Evolutionary conservation across 2,888 invertebrate species (phyloP).

Genomic region (Coronaproctus castanopsis): DNA sequence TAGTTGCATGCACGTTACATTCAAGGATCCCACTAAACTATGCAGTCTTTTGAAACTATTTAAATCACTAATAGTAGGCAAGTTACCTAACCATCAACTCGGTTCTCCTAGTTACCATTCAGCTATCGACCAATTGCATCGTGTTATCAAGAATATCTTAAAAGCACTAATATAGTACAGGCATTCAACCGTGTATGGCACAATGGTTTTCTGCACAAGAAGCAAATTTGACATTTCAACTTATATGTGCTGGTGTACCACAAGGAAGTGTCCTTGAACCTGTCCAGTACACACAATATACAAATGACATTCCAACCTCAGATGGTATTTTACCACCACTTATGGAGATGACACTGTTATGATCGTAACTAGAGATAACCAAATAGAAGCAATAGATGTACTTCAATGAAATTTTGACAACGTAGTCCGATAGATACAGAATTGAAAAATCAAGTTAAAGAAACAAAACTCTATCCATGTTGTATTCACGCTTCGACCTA

Average conservation of each 20-base stretch:
- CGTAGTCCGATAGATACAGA: background rate
- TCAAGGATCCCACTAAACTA: too few species aligned
- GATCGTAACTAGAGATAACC: background rate
- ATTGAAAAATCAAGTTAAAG: background rate
- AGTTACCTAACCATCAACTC: background rate
- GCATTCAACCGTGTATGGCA: background rate
- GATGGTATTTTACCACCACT: background rate
- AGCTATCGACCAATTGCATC: background rate
- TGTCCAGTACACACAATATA: background rate
- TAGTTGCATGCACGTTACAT: too few species aligned
- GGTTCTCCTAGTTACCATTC: background rate
- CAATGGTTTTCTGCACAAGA: background rate
- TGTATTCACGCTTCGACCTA: background rate
- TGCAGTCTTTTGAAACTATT: background rate
- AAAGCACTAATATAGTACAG: background rate
- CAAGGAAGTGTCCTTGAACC: background rate
- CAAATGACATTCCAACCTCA: background rate
- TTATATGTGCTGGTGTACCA: background rate
- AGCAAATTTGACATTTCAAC: background rate
- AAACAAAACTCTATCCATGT: background rate
- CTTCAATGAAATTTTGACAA: background rate
- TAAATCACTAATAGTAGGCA: background rate
- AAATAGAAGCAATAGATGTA: background rate
- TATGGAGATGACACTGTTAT: background rate
- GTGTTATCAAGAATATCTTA: background rate